These are phyloP conservation scores for Empis stercorea DNA, from an alignment of 2,888 invertebrate genomes.

Conservation along the genomic window DNA sequence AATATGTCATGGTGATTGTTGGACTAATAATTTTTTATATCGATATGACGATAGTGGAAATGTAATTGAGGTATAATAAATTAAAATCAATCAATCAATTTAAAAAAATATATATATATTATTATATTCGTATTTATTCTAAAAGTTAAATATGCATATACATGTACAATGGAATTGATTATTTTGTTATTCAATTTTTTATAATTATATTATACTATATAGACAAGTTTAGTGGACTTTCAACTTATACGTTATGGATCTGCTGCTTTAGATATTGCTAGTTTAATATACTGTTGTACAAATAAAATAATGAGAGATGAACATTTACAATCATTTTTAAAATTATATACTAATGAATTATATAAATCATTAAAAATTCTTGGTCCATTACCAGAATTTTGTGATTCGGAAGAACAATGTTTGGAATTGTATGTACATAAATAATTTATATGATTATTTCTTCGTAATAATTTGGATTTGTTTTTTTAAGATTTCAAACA, in stretches of 20 bases:
- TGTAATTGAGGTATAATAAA: constrained; percentile 39
- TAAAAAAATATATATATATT: no score
- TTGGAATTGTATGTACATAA: constrained; percentile 40
- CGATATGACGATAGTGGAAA: constrained; percentile 40
- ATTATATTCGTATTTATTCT: no score
- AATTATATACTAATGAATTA: constrained; percentile 47
- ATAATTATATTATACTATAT: constrained; percentile 6
- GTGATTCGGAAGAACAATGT: constrained; percentile 39
- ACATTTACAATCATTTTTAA: constrained; percentile 44
- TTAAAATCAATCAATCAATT: not conserved
- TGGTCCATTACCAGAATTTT: constrained; percentile 34
- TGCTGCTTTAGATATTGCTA: constrained; percentile 52
- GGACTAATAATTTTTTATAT: constrained; percentile 62
- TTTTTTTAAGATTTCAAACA: constrained; percentile 48
- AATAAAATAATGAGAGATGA: constrained; percentile 45
- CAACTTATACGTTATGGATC: constrained; percentile 58
- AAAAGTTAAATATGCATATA: not conserved
- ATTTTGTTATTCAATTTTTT: constrained; percentile 4
- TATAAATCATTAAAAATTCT: constrained; percentile 42
- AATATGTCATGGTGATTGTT: constrained; percentile 62
- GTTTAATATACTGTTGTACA: constrained; percentile 53
- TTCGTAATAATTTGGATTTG: no score
- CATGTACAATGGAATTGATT: not conserved
- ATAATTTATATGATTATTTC: no score
- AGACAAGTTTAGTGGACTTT: constrained; percentile 59